phyloP scores from a whole-genome alignment of 2,113 vertebrate species.

The Rhombomys opimus region DNA sequence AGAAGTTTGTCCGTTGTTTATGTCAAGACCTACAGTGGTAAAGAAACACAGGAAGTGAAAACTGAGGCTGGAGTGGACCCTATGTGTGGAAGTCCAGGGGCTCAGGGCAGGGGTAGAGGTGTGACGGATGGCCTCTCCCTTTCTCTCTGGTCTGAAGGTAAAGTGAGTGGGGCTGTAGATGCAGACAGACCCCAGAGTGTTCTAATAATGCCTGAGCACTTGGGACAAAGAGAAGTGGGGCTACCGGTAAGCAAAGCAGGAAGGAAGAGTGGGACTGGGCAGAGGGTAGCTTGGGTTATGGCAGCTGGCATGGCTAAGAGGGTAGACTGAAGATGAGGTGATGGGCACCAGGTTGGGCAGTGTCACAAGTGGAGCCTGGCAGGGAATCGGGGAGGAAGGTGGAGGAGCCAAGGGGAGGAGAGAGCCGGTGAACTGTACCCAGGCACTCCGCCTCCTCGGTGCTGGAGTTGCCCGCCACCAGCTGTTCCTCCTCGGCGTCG shows the following conservation, averaged over 20 bases:
- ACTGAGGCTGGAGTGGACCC: not conserved
- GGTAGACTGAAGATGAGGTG: not conserved
- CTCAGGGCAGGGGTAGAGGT: not conserved
- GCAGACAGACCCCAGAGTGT: not conserved
- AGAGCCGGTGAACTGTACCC: slow-evolving; percentile 79
- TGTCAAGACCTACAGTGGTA: slow-evolving; percentile 80
- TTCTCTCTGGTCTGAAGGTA: no score
- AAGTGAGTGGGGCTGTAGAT: rapidly evolving
- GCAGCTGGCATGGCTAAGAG: not conserved
- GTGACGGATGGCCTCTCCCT: rapidly evolving
- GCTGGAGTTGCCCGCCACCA: slow-evolving; percentile 78
- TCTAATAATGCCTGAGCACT: not conserved
- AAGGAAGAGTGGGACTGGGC: not conserved
- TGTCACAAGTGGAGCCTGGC: not conserved
- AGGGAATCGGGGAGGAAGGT: not conserved
- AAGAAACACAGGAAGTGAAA: slow-evolving; percentile 31
- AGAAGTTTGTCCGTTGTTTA: slow-evolving; percentile 80
- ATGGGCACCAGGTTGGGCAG: not conserved
- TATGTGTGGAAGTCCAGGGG: not conserved
- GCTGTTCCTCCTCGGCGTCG: slow-evolving; percentile 90
- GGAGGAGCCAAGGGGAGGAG: not conserved
- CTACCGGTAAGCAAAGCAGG: not conserved
- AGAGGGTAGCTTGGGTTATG: not conserved
- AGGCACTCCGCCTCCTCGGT: slow-evolving; percentile 83
- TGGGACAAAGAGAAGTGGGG: not conserved